phyloP scores from a whole-genome alignment of 2,888 invertebrate genomes.

The Crepidodera aurea region DNA sequence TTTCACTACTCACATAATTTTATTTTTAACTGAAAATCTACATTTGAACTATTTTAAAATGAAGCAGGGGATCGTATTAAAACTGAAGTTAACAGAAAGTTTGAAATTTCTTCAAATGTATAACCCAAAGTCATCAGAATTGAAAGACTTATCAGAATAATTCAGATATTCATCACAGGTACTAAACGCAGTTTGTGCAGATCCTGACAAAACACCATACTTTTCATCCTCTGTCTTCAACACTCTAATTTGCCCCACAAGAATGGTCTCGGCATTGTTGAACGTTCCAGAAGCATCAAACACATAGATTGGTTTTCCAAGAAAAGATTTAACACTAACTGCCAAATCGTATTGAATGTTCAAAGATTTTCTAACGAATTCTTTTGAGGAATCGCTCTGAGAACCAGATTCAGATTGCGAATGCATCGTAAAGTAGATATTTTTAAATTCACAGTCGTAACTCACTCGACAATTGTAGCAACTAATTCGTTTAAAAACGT shows the following conservation, averaged over 20 bases:
- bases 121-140: slow-evolving; percentile 9
- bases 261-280: slow-evolving; percentile 1
- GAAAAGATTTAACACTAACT: neutral
- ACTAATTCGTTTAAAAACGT: too few species aligned
- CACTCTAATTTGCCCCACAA: slow-evolving; percentile 19
- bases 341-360: slow-evolving; percentile 18
- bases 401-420: neutral
- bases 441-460: too few species aligned
- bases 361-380: slow-evolving; percentile 16
- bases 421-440: too few species aligned
- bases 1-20: too few species aligned
- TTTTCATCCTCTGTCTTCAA: slow-evolving; percentile 12
- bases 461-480: too few species aligned
- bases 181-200: slow-evolving; percentile 10
- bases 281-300: slow-evolving; percentile 11
- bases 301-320: slow-evolving; percentile 10
- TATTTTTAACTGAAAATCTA: too few species aligned
- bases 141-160: neutral
- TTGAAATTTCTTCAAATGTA: slow-evolving; percentile 17
- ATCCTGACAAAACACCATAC: slow-evolving; percentile 10
- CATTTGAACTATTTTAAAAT: too few species aligned
- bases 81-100: too few species aligned
- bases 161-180: neutral
- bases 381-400: neutral
- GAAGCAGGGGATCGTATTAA: too few species aligned